A percentile compares a stretch with the other conserved stretches of the same genome.
Evolutionary conservation across 2,888 invertebrate species (phyloP).

Genomic region (Polietes domitor): DNA sequence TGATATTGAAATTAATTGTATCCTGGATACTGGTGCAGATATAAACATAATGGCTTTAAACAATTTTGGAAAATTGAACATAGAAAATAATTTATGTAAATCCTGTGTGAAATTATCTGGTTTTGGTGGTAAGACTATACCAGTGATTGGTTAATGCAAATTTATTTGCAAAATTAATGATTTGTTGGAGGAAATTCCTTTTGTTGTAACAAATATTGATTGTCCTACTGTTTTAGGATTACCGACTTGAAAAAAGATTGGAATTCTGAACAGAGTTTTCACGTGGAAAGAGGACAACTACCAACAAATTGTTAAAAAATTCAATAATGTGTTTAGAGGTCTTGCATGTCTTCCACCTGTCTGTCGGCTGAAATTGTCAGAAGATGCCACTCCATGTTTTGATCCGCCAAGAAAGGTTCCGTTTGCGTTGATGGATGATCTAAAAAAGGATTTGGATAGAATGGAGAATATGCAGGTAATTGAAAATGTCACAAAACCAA

Average conservation of each 20-base stretch:
- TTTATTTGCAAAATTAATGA: not conserved
- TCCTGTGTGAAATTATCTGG: not conserved
- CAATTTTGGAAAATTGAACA: not conserved
- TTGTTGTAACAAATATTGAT: conserved; percentile 6
- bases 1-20: conserved; percentile 20
- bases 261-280: conserved; percentile 31
- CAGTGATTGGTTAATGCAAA: conserved; percentile 8
- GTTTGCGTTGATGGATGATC: conserved; percentile 14
- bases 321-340: conserved; percentile 16
- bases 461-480: conserved; percentile 27
- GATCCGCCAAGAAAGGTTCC: conserved; percentile 40
- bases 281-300: not conserved
- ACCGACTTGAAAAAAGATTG: conserved; percentile 22
- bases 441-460: conserved; percentile 16
- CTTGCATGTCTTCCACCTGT: conserved; percentile 34
- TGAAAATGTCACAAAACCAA: conserved; percentile 36
- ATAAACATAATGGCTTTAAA: conserved; percentile 32
- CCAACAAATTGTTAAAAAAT: not conserved
- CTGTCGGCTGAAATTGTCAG: conserved; percentile 7
- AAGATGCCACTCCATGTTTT: conserved; percentile 17
- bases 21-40: conserved; percentile 29
- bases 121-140: not conserved
- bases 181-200: not conserved
- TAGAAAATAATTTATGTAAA: not conserved
- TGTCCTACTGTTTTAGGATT: conserved; percentile 35